Evolutionary conservation across 1,140 invertebrate species (phyloP).

Genomic region (Aricia agestis): DNA sequence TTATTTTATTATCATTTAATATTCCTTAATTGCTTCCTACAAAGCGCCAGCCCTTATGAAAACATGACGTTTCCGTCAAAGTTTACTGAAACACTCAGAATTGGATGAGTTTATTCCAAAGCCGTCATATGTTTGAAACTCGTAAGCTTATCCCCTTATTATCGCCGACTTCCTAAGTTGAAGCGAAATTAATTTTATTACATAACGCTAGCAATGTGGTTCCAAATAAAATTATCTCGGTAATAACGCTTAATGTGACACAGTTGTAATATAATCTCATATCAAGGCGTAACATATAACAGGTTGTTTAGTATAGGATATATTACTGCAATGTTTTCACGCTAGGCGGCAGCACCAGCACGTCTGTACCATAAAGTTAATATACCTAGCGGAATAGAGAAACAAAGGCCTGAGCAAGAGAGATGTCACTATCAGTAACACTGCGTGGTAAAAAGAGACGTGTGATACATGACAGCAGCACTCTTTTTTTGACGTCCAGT

Average conservation of each 20-base stretch:
- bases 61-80: constrained; percentile 21
- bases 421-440: no score
- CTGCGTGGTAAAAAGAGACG: no score
- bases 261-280: not conserved
- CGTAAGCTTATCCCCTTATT: constrained; percentile 21
- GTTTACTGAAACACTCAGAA: constrained; percentile 20
- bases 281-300: constrained; percentile 24
- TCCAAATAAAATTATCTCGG: not conserved
- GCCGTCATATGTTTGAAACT: constrained; percentile 24
- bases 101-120: constrained; percentile 19
- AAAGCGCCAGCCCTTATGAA: constrained; percentile 13
- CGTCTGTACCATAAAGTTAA: no score
- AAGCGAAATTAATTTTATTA: constrained; percentile 11
- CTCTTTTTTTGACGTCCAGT: no score
- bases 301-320: not conserved
- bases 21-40: not conserved
- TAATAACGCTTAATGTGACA: not conserved
- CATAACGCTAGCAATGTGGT: constrained; percentile 8
- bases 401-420: no score
- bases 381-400: no score
- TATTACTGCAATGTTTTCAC: no score
- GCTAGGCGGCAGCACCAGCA: no score
- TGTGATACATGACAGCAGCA: no score
- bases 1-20: not conserved
- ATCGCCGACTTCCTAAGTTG: constrained; percentile 16